Evolutionary conservation across 2,797 vertebrate genomes (phyloP).

Genomic region (Anguilla pacifica): DNA sequence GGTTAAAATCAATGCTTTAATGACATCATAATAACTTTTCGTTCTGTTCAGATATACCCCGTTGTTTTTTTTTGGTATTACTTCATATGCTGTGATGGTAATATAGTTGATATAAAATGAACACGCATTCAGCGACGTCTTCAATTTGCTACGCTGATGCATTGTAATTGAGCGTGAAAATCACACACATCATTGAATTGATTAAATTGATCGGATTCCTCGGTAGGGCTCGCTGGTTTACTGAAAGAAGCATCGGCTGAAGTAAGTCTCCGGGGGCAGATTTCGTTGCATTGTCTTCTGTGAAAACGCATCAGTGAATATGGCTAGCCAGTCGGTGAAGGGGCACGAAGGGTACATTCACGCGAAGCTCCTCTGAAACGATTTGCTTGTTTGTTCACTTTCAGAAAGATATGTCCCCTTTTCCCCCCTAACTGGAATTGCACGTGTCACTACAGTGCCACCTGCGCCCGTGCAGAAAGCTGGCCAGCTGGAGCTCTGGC

Average conservation of each 20-base stretch:
- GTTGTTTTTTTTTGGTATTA: not conserved
- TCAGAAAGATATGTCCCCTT: not conserved
- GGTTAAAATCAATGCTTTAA: not conserved
- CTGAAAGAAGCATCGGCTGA: not conserved
- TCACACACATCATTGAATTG: not conserved
- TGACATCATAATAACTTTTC: not conserved
- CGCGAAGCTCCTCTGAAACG: not conserved
- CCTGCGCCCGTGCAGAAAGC: not conserved
- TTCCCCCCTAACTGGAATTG: not conserved
- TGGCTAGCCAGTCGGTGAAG: not conserved
- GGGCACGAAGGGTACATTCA: not conserved
- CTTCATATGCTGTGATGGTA: not conserved
- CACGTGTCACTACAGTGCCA: not conserved
- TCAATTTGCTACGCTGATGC: not conserved
- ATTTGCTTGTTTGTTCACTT: not conserved
- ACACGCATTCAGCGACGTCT: not conserved
- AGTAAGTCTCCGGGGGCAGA: not conserved
- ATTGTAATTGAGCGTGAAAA: not conserved
- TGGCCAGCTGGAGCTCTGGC: not conserved
- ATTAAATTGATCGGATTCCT: not conserved
- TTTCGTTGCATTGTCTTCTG: not conserved
- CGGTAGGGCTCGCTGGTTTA: not conserved
- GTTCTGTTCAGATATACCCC: not conserved
- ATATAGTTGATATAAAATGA: not conserved
- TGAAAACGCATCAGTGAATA: not conserved